These are phyloP conservation scores for Catharus bicknelli DNA, from an alignment of 2,113 vertebrate species.

Conservation along the genomic window DNA sequence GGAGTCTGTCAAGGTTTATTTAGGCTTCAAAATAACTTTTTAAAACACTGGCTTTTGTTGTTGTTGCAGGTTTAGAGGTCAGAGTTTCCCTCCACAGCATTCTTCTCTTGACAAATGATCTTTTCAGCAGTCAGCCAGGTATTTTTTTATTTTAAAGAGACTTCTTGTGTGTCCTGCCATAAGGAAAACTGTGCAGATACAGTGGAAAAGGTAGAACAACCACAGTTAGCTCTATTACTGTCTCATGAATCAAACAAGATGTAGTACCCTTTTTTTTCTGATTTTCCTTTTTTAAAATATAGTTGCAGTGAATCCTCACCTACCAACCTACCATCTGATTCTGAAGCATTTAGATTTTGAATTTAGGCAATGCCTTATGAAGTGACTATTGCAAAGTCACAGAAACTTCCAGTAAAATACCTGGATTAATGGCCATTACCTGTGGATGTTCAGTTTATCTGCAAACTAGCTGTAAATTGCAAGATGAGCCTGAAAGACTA, in stretches of 20 bases:
- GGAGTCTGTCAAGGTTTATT: slow-evolving; percentile 65
- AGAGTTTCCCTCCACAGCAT: slow-evolving; percentile 55
- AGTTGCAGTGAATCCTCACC: not conserved
- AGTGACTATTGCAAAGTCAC: not conserved
- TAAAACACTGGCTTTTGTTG: slow-evolving; percentile 58
- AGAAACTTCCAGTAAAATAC: not conserved
- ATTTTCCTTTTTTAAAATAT: not conserved
- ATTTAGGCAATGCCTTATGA: not conserved
- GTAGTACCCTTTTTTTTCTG: not conserved
- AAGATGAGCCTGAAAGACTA: not conserved
- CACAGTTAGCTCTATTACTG: not conserved
- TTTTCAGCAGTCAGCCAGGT: slow-evolving; percentile 44
- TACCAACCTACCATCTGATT: not conserved
- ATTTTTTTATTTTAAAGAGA: slow-evolving; percentile 50
- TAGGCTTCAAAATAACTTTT: slow-evolving; percentile 56
- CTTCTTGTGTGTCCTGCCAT: slow-evolving; percentile 60
- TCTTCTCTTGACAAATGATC: slow-evolving; percentile 59
- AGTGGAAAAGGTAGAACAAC: not conserved
- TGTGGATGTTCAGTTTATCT: not conserved
- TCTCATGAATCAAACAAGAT: not conserved
- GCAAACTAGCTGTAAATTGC: not conserved
- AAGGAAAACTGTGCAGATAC: not conserved
- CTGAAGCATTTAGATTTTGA: not conserved
- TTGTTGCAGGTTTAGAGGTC: slow-evolving; percentile 54
- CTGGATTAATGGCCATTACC: not conserved